phyloP scores from a whole-genome alignment of 2,888 invertebrate genomes.

The Dilophus febrilis region DNA sequence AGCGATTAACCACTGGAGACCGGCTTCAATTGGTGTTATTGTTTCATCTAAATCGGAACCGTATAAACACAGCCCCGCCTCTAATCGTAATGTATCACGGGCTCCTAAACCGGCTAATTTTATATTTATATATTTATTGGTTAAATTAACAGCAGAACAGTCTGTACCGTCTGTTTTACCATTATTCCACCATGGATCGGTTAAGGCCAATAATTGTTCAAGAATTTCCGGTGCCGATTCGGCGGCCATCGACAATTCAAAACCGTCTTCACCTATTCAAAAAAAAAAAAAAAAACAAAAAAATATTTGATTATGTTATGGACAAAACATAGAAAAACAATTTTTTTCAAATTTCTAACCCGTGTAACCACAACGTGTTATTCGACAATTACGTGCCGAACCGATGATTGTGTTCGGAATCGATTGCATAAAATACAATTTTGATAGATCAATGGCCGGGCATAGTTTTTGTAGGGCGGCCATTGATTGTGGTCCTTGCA shows the following conservation, averaged over 20 bases:
- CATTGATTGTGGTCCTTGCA: constrained; percentile 67
- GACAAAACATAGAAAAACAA: too few relatives aligned
- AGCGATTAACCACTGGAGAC: constrained; percentile 74
- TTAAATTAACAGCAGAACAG: too few relatives aligned
- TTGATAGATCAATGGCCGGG: constrained; percentile 41
- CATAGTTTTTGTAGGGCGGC: constrained; percentile 47
- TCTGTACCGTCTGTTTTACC: too few relatives aligned
- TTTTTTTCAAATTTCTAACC: constrained; percentile 32
- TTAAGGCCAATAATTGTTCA: constrained; percentile 56
- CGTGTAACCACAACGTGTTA: constrained; percentile 91
- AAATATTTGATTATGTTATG: neutral
- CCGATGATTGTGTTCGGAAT: constrained; percentile 41
- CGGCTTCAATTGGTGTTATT: constrained; percentile 83
- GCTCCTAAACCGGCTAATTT: constrained; percentile 88
- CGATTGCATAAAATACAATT: constrained; percentile 81
- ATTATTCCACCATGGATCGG: too few relatives aligned
- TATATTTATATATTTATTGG: constrained; percentile 38
- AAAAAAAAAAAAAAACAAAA: neutral
- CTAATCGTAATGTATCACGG: constrained; percentile 79
- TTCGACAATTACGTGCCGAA: constrained; percentile 44
- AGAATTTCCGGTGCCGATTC: constrained; percentile 45
- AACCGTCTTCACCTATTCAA: constrained; percentile 63
- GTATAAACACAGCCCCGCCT: constrained; percentile 95
- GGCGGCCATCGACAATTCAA: constrained; percentile 80
- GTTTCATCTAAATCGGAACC: constrained; percentile 83